Evolutionary conservation across 2,113 vertebrate species (phyloP), one percentile per base, ranked within the genome.

Genomic region (Hydrolagus affinis): DNA sequence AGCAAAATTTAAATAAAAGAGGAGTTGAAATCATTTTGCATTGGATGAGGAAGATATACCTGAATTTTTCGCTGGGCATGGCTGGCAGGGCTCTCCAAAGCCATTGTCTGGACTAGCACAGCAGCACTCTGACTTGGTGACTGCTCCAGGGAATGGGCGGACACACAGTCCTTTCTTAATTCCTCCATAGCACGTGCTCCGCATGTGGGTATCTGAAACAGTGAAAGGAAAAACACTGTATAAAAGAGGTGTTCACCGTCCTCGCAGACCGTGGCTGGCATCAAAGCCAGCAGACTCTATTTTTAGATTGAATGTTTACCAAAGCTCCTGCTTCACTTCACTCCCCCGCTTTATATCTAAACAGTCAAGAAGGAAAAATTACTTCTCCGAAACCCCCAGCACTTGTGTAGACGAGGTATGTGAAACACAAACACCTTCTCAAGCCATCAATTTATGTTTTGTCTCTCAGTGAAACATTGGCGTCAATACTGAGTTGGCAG

Each of bases 101-200:
- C 91, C 91, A 85, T 94, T 92, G 85, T 93, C 91, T 70, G 92
- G 85, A 87, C 87, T 93, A 76, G 92, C 93, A 89, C 94, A 95
- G 88, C 94, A 95, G 87, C 94, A 95, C 60, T 93, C 91, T 15
- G 94, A 95, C 86, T 93, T 94, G 32, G 94, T 95, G 85, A 95
- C 91, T 30, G 94, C 90, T 64, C 91, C 92, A 62, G 90, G 91
- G 86, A 94, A 93, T 68, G 92, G 91, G 66, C 88, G 91, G 1
- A 91, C 86, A 88, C 94, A 95, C 0, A 86, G 78, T 21, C 92
- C 93, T 86, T 89, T 93, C 70, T 90, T 91, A 78, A 94, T 92
- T 44, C 88, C 88, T 85, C 94, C 94, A 66, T 94, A 95, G 87
- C 94, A 95, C 0, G 92, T 95, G 87, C 93, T 95, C 73, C 91